Base-by-base conservation (phyloP, 1,140 invertebrate genomes). In the Lanistes nyassanus region DNA sequence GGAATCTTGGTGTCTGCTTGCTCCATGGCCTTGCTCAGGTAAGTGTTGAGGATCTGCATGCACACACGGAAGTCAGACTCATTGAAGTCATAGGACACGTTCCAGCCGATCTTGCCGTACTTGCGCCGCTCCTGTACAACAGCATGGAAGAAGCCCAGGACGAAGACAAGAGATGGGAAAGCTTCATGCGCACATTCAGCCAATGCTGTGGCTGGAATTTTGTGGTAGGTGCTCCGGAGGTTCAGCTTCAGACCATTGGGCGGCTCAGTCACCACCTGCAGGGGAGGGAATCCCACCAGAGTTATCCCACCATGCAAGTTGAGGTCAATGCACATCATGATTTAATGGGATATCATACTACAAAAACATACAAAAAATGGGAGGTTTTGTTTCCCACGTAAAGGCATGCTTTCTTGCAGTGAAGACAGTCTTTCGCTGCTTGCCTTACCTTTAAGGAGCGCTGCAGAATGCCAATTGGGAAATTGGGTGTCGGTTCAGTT, bases 71-170 rank as follows among this genome's bases (percentile, higher is more conserved):
- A 97, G 90, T 98, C 96, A 0, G 94, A 94, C 89, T 97, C 95
- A 84, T 95, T 96, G 87, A 97, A 97, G 90, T 97, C 95, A 85
- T 97, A 97, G 58, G 91, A 92, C 75, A 97, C 95, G 84, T 97
- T 98, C 96, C 96, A 97, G 2, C 96, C 96, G 73, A 97, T 94
- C 90, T 97, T 97, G 81, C 94, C 94, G 85, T 97, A 97, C 87
- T 96, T 97, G 81, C 95, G 92, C 62, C 96, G 92, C 87, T 97
- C 96, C 92, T 95, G 83, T 21, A 97, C 93, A 3, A 97, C 95
- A 36, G 94, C 95, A 86, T 97, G 95, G 89, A 97, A 97, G 90
- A 97, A 97, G 0, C 94, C 94, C 11, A 97, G 88, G 1, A 95
- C 94, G 84, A 95, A 97, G 53, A 97, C 91, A 0, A 97, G 88